Evolutionary conservation across 92 coral and sea anemone species (phyloP).

Genomic region (Porites divaricata): DNA sequence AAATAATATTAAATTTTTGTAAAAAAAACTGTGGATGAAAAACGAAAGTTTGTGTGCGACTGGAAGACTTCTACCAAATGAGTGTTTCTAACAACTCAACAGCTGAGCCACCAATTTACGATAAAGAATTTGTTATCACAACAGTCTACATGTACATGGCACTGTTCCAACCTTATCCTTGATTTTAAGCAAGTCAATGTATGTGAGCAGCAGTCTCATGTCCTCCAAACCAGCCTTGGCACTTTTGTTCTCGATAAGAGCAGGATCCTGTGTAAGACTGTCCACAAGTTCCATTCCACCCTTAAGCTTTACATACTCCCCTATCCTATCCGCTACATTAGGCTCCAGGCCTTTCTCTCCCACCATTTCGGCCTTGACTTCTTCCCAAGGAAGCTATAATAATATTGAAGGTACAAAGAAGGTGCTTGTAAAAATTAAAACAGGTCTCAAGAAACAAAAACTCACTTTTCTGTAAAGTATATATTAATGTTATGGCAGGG

Average conservation of each 20-base stretch:
- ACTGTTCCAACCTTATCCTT: conserved; percentile 77
- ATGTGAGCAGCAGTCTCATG: conserved; percentile 82
- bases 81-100: not conserved
- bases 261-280: conserved; percentile 65
- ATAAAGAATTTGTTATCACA: too few relatives aligned
- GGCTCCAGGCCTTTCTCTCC: conserved; percentile 92
- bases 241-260: conserved; percentile 70
- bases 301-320: conserved; percentile 89
- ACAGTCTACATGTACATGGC: too few relatives aligned
- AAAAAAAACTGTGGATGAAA: too few relatives aligned
- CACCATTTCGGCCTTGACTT: conserved; percentile 91
- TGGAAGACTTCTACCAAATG: not conserved
- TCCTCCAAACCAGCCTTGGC: conserved; percentile 94
- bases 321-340: conserved; percentile 89
- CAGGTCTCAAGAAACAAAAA: too few relatives aligned
- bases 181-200: conserved; percentile 79
- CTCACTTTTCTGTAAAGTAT: too few relatives aligned
- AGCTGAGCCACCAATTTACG: not conserved
- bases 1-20: too few relatives aligned
- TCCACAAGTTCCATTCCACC: conserved; percentile 92
- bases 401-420: not conserved
- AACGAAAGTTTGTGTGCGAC: too few relatives aligned
- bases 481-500: too few relatives aligned
- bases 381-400: conserved; percentile 87
- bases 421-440: too few relatives aligned